Conservation (phyloP, 2,797 vertebrate species). For the Ctenochaetus hawaiiensis region DNA sequence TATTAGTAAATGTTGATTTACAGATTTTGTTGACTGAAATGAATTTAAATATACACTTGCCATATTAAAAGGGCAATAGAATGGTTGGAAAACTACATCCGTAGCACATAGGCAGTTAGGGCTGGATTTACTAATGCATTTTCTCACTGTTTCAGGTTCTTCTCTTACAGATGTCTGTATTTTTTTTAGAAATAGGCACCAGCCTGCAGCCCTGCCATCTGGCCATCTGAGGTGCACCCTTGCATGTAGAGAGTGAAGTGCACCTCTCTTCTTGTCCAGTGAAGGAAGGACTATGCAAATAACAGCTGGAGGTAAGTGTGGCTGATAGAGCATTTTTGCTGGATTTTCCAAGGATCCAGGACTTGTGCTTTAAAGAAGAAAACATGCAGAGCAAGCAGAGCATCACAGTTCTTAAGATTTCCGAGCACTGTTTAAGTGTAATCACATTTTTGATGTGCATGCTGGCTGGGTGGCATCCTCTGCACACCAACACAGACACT, state of each 20-base stretch:
- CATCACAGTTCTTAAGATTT: not conserved
- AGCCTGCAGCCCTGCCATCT: conserved; percentile 17
- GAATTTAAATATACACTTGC: not conserved
- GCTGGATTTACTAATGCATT: not conserved
- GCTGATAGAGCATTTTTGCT: not conserved
- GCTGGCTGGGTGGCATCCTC: not conserved
- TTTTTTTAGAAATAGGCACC: conserved; percentile 22
- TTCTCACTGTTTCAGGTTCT: conserved; percentile 17
- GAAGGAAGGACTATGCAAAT: conserved; percentile 2
- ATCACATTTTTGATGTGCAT: not conserved
- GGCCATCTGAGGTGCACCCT: conserved; percentile 6
- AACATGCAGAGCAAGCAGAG: not conserved
- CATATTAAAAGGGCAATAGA: not conserved
- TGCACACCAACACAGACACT: not conserved
- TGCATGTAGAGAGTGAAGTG: conserved; percentile 11
- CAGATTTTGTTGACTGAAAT: not conserved
- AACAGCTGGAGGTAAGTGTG: not conserved
- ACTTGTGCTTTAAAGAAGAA: not conserved
- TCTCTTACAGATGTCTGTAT: conserved; percentile 24
- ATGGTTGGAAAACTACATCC: not conserved
- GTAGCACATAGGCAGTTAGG: not conserved
- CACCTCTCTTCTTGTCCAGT: conserved; percentile 8
- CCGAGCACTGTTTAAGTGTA: not conserved
- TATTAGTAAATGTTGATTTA: conserved; percentile 10
- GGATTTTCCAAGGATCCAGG: not conserved